Evolutionary conservation across 1,140 invertebrate species (phyloP).

Genomic region (Eupeodes corollae): DNA sequence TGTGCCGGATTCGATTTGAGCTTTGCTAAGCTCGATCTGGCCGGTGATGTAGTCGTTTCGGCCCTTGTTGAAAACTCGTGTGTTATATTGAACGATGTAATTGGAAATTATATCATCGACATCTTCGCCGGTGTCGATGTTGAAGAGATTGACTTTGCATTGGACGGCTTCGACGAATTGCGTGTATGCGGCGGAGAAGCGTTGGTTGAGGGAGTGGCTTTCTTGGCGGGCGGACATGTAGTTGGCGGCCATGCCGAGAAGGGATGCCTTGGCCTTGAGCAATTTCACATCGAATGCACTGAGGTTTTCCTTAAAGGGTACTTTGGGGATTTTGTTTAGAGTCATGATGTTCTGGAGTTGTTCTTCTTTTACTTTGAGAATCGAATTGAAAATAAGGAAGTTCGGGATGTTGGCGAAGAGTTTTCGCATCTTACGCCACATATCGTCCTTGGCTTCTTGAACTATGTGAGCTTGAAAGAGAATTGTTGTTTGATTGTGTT

Average conservation of each 20-base stretch:
- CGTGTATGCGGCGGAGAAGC: slow-evolving; percentile 16
- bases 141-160: slow-evolving; percentile 23
- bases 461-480: slow-evolving; percentile 5
- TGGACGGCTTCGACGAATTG: slow-evolving; percentile 22
- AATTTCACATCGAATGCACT: slow-evolving; percentile 21
- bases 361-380: slow-evolving; percentile 26
- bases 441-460: slow-evolving; percentile 13
- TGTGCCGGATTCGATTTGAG: slow-evolving; percentile 15
- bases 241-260: slow-evolving; percentile 22
- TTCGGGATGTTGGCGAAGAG: slow-evolving; percentile 25
- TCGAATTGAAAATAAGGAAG: slow-evolving; percentile 20
- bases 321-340: slow-evolving; percentile 8
- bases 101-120: slow-evolving; percentile 26
- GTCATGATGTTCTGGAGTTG: slow-evolving; percentile 23
- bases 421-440: slow-evolving; percentile 25
- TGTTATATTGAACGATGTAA: slow-evolving; percentile 26
- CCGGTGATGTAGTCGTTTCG: slow-evolving; percentile 22
- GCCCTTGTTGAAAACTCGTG: slow-evolving; percentile 18
- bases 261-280: slow-evolving; percentile 22
- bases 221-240: slow-evolving; percentile 16
- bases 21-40: slow-evolving; percentile 22
- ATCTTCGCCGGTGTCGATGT: slow-evolving; percentile 12
- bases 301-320: slow-evolving; percentile 10
- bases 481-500: neutral
- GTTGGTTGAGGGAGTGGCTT: slow-evolving; percentile 13